phyloP scores from a whole-genome alignment of 1,140 invertebrate genomes.

The Eubasilissa regina region DNA sequence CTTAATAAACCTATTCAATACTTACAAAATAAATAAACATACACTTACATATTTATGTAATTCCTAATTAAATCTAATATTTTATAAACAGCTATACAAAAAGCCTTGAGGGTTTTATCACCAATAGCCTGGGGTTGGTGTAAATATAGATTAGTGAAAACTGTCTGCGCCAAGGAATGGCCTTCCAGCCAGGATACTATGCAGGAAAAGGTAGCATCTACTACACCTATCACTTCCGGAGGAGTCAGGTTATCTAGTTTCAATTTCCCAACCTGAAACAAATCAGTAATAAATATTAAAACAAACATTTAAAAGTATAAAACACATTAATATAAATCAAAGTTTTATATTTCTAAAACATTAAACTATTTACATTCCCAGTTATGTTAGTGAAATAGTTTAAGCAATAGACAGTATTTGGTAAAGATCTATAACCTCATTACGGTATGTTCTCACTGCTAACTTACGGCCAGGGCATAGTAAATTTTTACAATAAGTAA shows the following conservation, averaged over 20 bases:
- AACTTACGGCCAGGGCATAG: no score
- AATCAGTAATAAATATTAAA: slow-evolving; percentile 14
- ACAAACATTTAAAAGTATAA: neutral
- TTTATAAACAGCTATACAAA: slow-evolving; percentile 92
- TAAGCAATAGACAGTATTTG: no score
- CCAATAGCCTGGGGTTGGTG: slow-evolving; percentile 91
- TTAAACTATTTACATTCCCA: no score
- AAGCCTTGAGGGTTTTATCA: slow-evolving; percentile 88
- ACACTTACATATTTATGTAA: slow-evolving; percentile 85
- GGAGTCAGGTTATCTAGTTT: slow-evolving; percentile 85
- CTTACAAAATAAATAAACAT: neutral
- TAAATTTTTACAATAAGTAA: no score
- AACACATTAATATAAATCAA: no score
- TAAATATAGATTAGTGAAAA: slow-evolving; percentile 97
- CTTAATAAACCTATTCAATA: neutral
- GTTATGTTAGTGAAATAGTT: no score
- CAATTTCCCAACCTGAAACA: slow-evolving; percentile 79
- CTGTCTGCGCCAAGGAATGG: slow-evolving; percentile 95
- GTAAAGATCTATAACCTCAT: no score
- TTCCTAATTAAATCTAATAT: slow-evolving; percentile 93
- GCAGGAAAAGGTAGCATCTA: slow-evolving; percentile 93
- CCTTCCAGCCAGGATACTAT: slow-evolving; percentile 96
- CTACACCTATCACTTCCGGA: slow-evolving; percentile 87
- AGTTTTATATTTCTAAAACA: no score
- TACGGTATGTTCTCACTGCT: no score